Evolutionary conservation across 64 coral and sea anemone species (phyloP).

Genomic region (Trachythela sp.): DNA sequence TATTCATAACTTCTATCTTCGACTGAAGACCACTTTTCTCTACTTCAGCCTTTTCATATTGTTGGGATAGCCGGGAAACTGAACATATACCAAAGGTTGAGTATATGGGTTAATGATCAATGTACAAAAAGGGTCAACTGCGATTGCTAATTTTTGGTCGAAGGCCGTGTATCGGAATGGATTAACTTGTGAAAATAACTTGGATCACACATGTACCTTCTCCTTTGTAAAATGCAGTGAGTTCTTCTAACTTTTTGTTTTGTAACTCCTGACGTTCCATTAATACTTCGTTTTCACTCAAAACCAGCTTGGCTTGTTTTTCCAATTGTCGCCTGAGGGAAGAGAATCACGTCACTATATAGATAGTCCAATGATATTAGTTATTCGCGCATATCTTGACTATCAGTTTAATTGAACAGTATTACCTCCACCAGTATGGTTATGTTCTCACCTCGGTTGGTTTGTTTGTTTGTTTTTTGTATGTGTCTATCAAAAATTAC

Average conservation of each 20-base stretch:
- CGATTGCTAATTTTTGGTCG: too few relatives aligned
- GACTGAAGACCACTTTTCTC: neutral
- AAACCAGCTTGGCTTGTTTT: neutral
- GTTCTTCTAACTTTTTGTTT: neutral
- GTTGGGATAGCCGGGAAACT: neutral
- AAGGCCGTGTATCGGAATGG: too few relatives aligned
- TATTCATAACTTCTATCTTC: neutral
- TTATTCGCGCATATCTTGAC: neutral
- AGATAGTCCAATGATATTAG: too few relatives aligned
- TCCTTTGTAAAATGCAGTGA: neutral
- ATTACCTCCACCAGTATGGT: too few relatives aligned
- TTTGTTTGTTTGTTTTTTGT: too few relatives aligned
- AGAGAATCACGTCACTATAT: neutral
- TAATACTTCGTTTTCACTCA: neutral
- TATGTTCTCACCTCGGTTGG: too few relatives aligned
- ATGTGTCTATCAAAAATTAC: too few relatives aligned
- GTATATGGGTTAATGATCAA: too few relatives aligned
- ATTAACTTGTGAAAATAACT: too few relatives aligned
- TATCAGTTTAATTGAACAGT: too few relatives aligned
- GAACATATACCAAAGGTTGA: neutral
- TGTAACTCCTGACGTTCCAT: neutral
- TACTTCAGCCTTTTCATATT: neutral
- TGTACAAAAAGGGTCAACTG: too few relatives aligned
- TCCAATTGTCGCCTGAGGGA: neutral
- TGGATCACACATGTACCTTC: too few relatives aligned